Evolutionary conservation across 2,113 vertebrate species (phyloP).

Genomic region (Toxotes jaculatrix): DNA sequence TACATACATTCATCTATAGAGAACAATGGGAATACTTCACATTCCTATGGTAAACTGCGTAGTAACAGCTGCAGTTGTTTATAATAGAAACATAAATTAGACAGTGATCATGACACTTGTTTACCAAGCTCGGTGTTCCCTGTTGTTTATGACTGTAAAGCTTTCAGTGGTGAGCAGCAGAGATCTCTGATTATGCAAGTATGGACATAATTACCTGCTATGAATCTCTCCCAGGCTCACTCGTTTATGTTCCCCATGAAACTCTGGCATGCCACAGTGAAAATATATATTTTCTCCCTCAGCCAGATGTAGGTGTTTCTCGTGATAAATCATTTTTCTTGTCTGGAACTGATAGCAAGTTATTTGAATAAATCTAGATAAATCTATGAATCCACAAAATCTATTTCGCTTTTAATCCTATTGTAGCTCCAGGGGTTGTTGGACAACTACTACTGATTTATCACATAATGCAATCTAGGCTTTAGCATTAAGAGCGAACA

Average conservation of each 20-base stretch:
- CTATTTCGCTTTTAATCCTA: not conserved
- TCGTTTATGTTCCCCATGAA: constrained; percentile 8
- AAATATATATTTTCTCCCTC: constrained; percentile 4
- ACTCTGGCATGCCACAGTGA: not conserved
- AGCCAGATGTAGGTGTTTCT: not conserved
- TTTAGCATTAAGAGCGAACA: not conserved
- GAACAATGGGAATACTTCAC: constrained; percentile 24
- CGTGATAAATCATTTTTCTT: not conserved
- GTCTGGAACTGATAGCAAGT: not conserved
- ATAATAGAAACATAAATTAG: constrained; percentile 8
- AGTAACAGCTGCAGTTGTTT: not conserved
- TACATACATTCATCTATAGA: not conserved
- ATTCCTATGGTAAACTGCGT: constrained; percentile 11
- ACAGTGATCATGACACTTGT: constrained; percentile 10
- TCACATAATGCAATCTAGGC: not conserved
- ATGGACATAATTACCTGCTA: constrained; percentile 1
- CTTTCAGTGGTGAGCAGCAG: not conserved
- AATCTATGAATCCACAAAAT: not conserved
- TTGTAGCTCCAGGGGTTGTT: not conserved
- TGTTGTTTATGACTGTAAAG: constrained; percentile 1
- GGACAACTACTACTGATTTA: not conserved
- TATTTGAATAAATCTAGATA: not conserved
- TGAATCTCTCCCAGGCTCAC: not conserved
- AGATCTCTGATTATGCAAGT: constrained; percentile 20
- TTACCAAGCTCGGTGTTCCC: not conserved